These are phyloP conservation scores for Tragelaphus oryx DNA, from an alignment of 2,797 vertebrate species.

Conservation along the genomic window DNA sequence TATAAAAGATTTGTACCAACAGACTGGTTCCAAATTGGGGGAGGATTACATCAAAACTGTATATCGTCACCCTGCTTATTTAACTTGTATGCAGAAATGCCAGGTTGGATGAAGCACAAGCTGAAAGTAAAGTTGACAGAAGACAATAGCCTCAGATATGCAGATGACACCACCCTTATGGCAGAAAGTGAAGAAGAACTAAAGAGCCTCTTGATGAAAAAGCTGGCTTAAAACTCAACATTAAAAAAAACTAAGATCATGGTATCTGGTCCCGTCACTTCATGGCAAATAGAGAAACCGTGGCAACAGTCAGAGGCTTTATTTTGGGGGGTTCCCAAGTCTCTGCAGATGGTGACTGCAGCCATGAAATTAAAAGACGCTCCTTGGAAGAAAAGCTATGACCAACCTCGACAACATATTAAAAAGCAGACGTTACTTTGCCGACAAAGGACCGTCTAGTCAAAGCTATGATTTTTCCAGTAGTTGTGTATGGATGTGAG, in stretches of 20 bases:
- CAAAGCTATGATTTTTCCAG: neutral
- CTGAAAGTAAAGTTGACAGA: neutral
- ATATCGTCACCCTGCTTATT: neutral
- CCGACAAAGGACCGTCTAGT: fast-evolving
- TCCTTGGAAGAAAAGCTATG: neutral
- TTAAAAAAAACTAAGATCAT: neutral
- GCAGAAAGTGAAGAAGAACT: neutral
- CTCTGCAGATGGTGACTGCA: neutral
- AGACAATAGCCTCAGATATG: neutral
- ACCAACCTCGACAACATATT: neutral
- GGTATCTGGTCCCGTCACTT: neutral
- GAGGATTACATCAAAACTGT: neutral
- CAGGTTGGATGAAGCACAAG: neutral
- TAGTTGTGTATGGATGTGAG: neutral
- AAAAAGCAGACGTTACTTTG: neutral
- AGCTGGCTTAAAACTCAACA: neutral
- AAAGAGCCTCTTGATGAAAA: neutral
- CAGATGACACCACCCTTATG: neutral
- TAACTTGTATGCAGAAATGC: neutral
- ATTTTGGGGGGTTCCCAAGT: neutral
- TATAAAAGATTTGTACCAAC: neutral
- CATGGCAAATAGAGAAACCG: neutral
- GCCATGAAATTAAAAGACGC: neutral
- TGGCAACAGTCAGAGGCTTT: neutral
- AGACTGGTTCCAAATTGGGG: neutral